These are phyloP conservation scores for Chlorops oryzae DNA, from an alignment of 1,140 invertebrate species.

Conservation along the genomic window DNA sequence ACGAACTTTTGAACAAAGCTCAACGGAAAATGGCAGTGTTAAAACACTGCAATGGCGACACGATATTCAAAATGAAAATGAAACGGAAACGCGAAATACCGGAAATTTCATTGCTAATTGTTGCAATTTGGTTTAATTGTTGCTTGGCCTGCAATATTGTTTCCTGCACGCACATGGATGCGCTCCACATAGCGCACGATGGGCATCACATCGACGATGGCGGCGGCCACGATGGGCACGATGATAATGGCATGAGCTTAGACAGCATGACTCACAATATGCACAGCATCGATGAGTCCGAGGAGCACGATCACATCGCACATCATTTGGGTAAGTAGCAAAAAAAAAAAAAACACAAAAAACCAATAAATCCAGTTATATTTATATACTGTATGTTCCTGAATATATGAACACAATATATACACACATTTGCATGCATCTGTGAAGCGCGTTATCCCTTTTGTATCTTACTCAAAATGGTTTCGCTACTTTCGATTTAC, in stretches of 20 bases:
- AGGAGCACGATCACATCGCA: slow-evolving; percentile 41
- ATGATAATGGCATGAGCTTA: background rate
- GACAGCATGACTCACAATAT: slow-evolving; percentile 9
- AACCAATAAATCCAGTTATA: no score
- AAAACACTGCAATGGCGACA: slow-evolving; percentile 11
- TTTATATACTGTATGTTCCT: no score
- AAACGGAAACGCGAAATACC: slow-evolving; percentile 42
- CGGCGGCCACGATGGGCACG: background rate
- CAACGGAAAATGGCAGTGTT: no score
- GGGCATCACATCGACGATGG: no score
- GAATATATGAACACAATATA: no score
- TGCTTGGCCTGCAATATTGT: slow-evolving; percentile 18
- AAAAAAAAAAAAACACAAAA: no score
- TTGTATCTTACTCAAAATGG: no score
- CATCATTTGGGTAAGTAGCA: slow-evolving; percentile 38
- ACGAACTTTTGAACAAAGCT: no score
- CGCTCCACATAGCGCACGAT: background rate
- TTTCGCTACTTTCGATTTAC: no score
- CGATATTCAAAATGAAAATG: slow-evolving; percentile 27
- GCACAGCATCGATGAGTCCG: slow-evolving; percentile 24
- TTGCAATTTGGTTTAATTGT: slow-evolving; percentile 29
- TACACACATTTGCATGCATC: no score
- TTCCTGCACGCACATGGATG: slow-evolving; percentile 12
- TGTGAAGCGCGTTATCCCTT: no score
- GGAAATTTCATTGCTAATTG: slow-evolving; percentile 47